Conservation (phyloP, 2,113 vertebrate genomes). For the Bubo bubo region DNA sequence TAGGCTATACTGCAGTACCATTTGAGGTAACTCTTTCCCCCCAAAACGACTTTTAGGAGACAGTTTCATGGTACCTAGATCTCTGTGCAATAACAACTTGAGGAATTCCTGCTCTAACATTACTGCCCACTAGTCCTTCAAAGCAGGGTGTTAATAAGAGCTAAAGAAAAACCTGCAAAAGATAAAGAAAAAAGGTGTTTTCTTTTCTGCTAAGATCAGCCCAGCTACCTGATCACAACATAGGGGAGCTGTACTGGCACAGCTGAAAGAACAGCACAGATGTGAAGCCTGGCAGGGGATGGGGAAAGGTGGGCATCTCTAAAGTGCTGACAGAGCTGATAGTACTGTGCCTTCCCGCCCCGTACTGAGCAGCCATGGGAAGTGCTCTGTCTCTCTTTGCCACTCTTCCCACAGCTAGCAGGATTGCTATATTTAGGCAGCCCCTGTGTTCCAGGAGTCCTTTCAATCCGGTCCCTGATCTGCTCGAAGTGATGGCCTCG, state of each 20-base stretch:
- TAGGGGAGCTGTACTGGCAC: neutral
- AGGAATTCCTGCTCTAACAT: neutral
- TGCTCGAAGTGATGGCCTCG: neutral
- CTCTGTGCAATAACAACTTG: neutral
- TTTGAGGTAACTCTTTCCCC: neutral
- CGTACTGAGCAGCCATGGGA: rapidly evolving
- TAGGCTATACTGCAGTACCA: neutral
- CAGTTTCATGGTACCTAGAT: neutral
- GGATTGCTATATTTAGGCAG: neutral
- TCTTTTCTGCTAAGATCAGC: neutral
- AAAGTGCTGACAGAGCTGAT: neutral
- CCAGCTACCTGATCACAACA: neutral
- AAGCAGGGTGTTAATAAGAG: neutral
- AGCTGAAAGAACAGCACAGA: neutral
- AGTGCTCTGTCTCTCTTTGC: neutral
- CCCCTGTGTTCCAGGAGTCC: neutral
- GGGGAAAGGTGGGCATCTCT: neutral
- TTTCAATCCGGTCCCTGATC: neutral
- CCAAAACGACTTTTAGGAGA: neutral
- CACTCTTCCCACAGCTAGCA: rapidly evolving
- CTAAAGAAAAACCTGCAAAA: neutral
- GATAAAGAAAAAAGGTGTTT: neutral
- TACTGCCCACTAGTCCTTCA: neutral
- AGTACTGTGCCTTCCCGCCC: neutral
- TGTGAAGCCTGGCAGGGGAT: neutral